Evolutionary conservation across 2,888 invertebrate genomes (phyloP), one percentile per base, ranked within the genome.

Genomic region (Meiosimyza decipiens): DNA sequence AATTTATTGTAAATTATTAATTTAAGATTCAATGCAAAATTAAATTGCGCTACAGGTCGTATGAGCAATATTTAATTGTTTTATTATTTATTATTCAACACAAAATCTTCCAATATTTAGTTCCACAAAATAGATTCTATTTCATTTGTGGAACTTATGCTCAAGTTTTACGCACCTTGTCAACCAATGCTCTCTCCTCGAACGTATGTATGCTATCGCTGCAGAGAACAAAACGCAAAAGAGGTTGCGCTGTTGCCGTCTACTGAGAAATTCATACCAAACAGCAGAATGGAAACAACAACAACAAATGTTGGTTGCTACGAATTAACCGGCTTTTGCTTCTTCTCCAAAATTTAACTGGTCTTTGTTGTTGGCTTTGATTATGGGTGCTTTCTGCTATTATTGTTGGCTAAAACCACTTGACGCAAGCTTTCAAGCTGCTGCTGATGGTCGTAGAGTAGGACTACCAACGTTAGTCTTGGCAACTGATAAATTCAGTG

Each of bases 401-500:
- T 68, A 51, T 57, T 71, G 71, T 71, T 75, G 65, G 50, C 49
- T 22, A 70, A 62, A 51, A 33, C 50, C 71, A 77, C 73, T 75
- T 74, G 74, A 75, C 74, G 72, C 73, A 74, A 77, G 72, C 74
- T 75, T 74, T 68, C 68, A 73, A 72, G 49, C 28, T 62, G 67
- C n/a, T 52, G 51, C 51, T 22, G 40, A 60, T 52, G 70, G 54
- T 66, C 52, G 69, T 65, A 62, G 59, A 28, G 40, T 54, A 71
- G 75, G 74, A 72, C 78, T 77, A 75, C 72, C 74, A 76, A 75
- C 74, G 76, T 76, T 71, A 73, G 68, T 73, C 81, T 82, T 82
- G 82, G 80, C 77, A 77, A 79, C 77, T 79, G 79, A 76, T 12
- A 63, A 80, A 83, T 81, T 86, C 84, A 86, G 86, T 86, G 84